A percentile compares a stretch with the other conserved stretches of the same genome.
Conservation (phyloP, 2,888 invertebrate species). For the Omphaloscelis lunosa region DNA sequence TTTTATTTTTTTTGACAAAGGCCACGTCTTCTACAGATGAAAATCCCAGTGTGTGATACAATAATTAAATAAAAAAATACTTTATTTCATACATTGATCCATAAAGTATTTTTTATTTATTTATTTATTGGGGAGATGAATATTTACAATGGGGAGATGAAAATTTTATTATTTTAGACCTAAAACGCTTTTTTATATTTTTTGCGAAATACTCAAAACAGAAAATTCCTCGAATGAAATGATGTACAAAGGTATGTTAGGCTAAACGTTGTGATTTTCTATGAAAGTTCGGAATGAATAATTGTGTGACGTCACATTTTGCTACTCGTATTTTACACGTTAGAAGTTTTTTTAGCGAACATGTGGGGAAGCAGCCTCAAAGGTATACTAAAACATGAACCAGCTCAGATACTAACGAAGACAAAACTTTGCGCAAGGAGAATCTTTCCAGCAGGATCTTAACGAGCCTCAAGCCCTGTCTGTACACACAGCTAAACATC, state of each 20-base stretch:
- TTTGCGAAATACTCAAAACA: no score
- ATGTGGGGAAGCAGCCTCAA: neutral
- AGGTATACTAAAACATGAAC: conserved; percentile 26
- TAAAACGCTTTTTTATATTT: neutral
- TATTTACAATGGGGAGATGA: neutral
- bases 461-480: conserved; percentile 73
- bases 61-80: no score
- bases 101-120: no score
- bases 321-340: neutral
- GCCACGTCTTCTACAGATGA: neutral
- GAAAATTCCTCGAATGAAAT: neutral
- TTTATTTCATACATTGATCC: no score
- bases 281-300: neutral
- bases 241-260: neutral
- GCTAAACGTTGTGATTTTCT: neutral
- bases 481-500: conserved; percentile 6
- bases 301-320: neutral
- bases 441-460: conserved; percentile 69
- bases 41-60: no score
- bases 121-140: no score
- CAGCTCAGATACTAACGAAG: conserved; percentile 41
- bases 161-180: neutral
- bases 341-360: neutral
- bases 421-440: conserved; percentile 43
- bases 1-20: neutral